phyloP scores from a whole-genome alignment of 1,140 invertebrate genomes.

The Plodia interpunctella region DNA sequence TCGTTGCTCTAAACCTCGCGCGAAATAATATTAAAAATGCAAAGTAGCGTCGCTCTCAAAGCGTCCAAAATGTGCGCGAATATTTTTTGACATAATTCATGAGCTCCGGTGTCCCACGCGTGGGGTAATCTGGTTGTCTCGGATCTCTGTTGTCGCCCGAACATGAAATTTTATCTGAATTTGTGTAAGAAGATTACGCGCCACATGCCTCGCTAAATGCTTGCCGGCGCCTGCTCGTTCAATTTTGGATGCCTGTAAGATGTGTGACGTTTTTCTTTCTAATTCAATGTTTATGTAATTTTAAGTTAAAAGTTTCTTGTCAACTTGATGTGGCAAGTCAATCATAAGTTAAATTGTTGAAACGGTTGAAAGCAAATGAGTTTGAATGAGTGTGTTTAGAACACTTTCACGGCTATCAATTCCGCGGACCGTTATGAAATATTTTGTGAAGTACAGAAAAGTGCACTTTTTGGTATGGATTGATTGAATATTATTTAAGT shows the following conservation, averaged over 20 bases:
- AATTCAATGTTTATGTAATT: background rate
- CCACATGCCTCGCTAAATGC: background rate
- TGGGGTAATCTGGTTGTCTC: background rate
- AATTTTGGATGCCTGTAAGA: background rate
- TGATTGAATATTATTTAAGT: too few species aligned
- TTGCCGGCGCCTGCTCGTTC: background rate
- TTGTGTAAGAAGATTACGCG: background rate
- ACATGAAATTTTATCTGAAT: conserved; percentile 2
- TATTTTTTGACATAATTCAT: conserved; percentile 1
- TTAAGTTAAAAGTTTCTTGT: too few species aligned
- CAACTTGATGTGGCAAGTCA: too few species aligned
- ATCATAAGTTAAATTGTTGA: too few species aligned
- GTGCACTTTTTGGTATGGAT: too few species aligned
- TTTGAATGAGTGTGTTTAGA: too few species aligned
- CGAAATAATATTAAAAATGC: conserved; percentile 7
- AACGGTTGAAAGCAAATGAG: too few species aligned
- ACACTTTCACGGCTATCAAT: too few species aligned
- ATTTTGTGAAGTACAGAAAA: too few species aligned
- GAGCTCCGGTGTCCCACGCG: background rate
- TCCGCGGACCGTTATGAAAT: too few species aligned
- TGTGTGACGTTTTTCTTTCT: background rate
- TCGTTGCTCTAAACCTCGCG: conserved; percentile 1
- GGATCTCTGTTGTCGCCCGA: background rate
- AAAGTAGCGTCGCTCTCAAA: conserved; percentile 2
- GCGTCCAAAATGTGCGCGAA: background rate